These are phyloP conservation scores for Pherbina coryleti DNA, from an alignment of 2,888 invertebrate genomes.

Conservation along the genomic window DNA sequence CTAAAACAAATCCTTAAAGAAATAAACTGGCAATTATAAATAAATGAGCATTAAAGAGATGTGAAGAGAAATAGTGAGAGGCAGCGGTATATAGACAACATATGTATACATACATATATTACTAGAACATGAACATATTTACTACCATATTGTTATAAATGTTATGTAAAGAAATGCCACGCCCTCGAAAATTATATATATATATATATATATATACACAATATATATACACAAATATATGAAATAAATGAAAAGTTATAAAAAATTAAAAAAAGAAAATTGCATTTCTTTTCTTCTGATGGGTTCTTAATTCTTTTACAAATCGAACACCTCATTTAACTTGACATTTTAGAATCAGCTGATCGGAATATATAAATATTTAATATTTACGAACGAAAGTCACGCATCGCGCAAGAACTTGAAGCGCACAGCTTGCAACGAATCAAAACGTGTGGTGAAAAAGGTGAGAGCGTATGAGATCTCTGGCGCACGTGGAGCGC, in stretches of 20 bases:
- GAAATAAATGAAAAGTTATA: slow-evolving; percentile 9
- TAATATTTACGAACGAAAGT: too few relatives aligned
- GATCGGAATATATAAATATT: too few relatives aligned
- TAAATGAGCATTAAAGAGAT: neutral
- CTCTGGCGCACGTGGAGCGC: too few relatives aligned
- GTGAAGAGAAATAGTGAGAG: neutral
- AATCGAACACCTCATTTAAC: too few relatives aligned
- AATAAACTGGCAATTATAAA: neutral
- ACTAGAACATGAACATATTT: neutral
- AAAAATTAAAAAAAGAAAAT: neutral
- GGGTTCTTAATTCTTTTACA: too few relatives aligned
- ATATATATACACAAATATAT: slow-evolving; percentile 32
- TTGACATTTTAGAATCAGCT: too few relatives aligned
- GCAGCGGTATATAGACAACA: neutral
- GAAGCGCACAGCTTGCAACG: too few relatives aligned
- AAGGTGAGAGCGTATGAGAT: too few relatives aligned
- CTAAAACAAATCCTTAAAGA: neutral
- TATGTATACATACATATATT: too few relatives aligned
- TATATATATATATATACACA: slow-evolving; percentile 31
- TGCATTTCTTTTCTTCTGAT: neutral
- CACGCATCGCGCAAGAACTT: too few relatives aligned
- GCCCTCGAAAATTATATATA: slow-evolving; percentile 4
- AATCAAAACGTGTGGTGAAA: too few relatives aligned
- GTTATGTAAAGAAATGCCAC: neutral
- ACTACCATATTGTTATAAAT: slow-evolving; percentile 24